Evolutionary conservation across 2,113 vertebrate species (phyloP), one percentile per base, ranked within the genome.

Genomic region (Strigops habroptila): DNA sequence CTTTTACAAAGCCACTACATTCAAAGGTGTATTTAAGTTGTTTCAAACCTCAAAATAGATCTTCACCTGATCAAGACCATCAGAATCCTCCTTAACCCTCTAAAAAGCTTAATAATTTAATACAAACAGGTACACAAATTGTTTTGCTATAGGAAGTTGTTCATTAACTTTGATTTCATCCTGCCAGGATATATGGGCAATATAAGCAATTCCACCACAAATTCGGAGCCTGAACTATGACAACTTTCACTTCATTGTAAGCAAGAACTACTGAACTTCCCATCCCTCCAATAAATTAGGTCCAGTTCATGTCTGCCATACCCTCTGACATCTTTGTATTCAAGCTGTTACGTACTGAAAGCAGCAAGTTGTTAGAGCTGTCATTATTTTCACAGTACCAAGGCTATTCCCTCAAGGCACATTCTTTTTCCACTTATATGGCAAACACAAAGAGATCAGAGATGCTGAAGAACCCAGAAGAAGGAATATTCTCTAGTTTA

Each of bases 281-380:
- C n/a, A 31, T 53, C 52, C 48, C 75, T 84, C 53, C 7, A 55
- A 41, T 49, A 59, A 46, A 75, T 53, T 35, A 75, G 21, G 28
- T 37, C 37, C 0, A 1, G 19, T 41, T 63, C 37, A 23, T 2
- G 1, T 57, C 65, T 74, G 41, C 21, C 0, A 2, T 12, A 27
- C 28, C 46, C 44, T 68, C 53, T 25, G n/a, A 22, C 24, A 63
- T 14, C 14, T 82, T 79, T 49, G 27, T 39, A 30, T 65, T 44
- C 25, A 79, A 71, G 33, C 2, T 63, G 31, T 21, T 69, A 88
- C 0, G 2, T 16, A 30, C 27, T 59, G 60, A 69, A 81, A 89
- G 44, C 18, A 91, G 51, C 37, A 59, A 52, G 55, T 16, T 65
- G 33, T 39, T 69, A 41, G 48, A 24, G 23, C 30, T 81, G 55